phyloP scores from a whole-genome alignment of 2,888 invertebrate species.

The Ctena decussata region DNA sequence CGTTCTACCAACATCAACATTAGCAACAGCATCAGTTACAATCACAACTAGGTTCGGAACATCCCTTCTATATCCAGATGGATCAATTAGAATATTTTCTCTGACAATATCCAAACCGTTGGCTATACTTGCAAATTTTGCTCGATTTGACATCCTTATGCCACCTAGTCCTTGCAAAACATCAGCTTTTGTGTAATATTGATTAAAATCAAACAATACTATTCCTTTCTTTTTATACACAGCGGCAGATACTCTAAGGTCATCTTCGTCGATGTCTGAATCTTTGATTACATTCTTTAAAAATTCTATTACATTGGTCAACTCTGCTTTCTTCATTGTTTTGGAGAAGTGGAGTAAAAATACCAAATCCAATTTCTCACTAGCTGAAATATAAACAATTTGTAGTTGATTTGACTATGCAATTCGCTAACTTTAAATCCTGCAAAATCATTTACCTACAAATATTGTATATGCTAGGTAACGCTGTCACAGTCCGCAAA shows the following conservation, averaged over 20 bases:
- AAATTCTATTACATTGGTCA: slow-evolving; percentile 64
- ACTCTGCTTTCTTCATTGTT: slow-evolving; percentile 51
- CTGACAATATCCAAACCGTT: slow-evolving; percentile 73
- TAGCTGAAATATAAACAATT: slow-evolving; percentile 52
- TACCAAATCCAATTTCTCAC: slow-evolving; percentile 72
- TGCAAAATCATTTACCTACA: no score
- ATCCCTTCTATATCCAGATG: slow-evolving; percentile 66
- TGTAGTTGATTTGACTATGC: no score
- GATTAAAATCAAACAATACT: slow-evolving; percentile 73
- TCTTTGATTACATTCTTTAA: slow-evolving; percentile 61
- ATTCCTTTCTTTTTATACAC: slow-evolving; percentile 63
- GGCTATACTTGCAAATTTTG: slow-evolving; percentile 67
- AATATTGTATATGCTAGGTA: not conserved
- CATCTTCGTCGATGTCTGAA: slow-evolving; percentile 71
- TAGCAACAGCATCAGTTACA: slow-evolving; percentile 75
- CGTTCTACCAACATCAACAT: slow-evolving; percentile 52
- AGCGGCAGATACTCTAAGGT: slow-evolving; percentile 72
- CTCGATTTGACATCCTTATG: slow-evolving; percentile 62
- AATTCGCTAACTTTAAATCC: no score
- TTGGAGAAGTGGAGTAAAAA: slow-evolving; percentile 75
- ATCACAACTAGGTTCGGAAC: slow-evolving; percentile 76
- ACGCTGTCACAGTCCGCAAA: not conserved
- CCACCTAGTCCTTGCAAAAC: slow-evolving; percentile 66
- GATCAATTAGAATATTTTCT: slow-evolving; percentile 55
- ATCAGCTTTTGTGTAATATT: slow-evolving; percentile 66